Evolutionary conservation across 1,140 invertebrate species (phyloP).

Genomic region (Drosophila takahashii): DNA sequence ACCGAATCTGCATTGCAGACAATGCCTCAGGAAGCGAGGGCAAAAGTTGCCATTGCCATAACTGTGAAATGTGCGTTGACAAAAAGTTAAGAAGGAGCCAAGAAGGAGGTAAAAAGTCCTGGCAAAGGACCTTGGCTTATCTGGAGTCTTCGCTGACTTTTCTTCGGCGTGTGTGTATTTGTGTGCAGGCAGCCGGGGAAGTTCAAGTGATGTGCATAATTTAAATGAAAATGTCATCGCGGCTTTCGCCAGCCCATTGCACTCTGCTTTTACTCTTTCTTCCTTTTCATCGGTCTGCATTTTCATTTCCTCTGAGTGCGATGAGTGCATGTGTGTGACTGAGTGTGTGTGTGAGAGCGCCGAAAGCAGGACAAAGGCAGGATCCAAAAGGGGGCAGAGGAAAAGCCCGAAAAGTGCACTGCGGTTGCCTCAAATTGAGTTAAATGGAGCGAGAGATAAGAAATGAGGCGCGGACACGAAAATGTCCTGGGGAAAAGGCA

Average conservation of each 20-base stretch:
- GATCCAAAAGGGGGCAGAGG: background rate
- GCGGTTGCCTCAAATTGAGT: conserved; percentile 65
- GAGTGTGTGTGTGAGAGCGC: conserved; percentile 26
- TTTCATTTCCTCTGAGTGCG: conserved; percentile 41
- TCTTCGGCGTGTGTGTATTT: conserved; percentile 25
- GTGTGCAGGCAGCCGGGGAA: conserved; percentile 42
- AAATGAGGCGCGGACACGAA: conserved; percentile 30
- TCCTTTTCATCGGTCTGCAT: conserved; percentile 33
- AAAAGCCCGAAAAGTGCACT: conserved; percentile 46
- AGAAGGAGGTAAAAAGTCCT: background rate
- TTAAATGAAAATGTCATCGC: conserved; percentile 83
- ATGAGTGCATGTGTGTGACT: conserved; percentile 1
- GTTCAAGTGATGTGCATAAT: conserved; percentile 83
- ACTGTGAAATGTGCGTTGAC: conserved; percentile 81
- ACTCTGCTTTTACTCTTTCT: conserved; percentile 58
- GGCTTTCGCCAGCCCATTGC: conserved; percentile 77
- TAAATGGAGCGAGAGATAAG: conserved; percentile 55
- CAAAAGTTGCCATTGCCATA: conserved; percentile 77
- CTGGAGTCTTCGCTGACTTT: conserved; percentile 45
- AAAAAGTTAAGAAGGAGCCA: conserved; percentile 56
- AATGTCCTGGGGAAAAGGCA: conserved; percentile 9
- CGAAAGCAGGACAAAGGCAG: conserved; percentile 67
- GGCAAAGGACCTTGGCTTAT: conserved; percentile 61
- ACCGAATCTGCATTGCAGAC: conserved; percentile 62
- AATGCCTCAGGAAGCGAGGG: conserved; percentile 38